A percentile compares a stretch with the other conserved stretches of the same genome.
Conservation (phyloP, 2,797 vertebrate species). For the Tapirus indicus region DNA sequence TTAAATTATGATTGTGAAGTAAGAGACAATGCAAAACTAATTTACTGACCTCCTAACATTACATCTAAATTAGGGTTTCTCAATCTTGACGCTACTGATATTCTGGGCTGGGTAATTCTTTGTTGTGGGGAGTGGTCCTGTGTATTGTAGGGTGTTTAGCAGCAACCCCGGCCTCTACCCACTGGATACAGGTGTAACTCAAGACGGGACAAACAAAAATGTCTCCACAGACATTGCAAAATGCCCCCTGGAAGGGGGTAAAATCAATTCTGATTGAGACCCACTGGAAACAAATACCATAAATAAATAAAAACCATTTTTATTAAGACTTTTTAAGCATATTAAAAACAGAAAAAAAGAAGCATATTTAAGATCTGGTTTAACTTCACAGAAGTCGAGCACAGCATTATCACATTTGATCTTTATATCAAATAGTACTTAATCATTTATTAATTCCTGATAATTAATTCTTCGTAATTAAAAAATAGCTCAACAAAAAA, state of each 20-base stretch:
- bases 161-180: not conserved
- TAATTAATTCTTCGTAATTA: constrained; percentile 15
- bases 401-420: not conserved
- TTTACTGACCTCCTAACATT: constrained; percentile 5
- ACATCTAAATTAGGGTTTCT: not conserved
- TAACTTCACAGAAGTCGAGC: not conserved
- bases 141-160: not conserved
- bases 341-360: constrained; percentile 5
- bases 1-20: not conserved
- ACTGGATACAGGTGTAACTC: not conserved
- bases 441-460: not conserved
- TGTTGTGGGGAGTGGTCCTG: not conserved
- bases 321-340: constrained; percentile 3
- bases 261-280: constrained; percentile 4
- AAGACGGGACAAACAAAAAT: not conserved
- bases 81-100: not conserved
- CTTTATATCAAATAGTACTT: not conserved
- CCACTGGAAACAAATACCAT: not conserved
- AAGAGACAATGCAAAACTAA: not conserved
- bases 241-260: not conserved
- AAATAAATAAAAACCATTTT: not conserved
- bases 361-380: not conserved
- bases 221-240: not conserved
- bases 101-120: not conserved
- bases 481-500: constrained; percentile 38